A percentile compares a stretch with the other conserved stretches of the same genome.
These are phyloP conservation scores for Achroia grisella DNA, from an alignment of 1,140 invertebrate genomes.

Conservation along the genomic window DNA sequence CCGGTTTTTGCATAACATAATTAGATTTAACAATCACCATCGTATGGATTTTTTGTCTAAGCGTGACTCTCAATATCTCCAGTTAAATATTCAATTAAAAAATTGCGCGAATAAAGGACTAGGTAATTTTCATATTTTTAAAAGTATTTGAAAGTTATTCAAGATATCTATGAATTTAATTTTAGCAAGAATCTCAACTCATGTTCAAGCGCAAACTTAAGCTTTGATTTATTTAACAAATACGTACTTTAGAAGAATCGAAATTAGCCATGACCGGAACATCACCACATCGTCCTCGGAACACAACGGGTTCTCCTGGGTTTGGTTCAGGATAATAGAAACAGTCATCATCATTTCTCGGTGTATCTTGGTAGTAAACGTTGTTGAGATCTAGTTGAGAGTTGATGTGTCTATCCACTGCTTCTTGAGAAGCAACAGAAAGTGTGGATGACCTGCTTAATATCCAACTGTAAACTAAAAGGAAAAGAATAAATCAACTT, in stretches of 20 bases:
- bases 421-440: slow-evolving; percentile 7
- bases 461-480: slow-evolving; percentile 43
- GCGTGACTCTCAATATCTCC: too few relatives aligned
- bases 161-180: too few relatives aligned
- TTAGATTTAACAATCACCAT: too few relatives aligned
- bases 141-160: too few relatives aligned
- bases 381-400: slow-evolving; percentile 23
- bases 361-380: slow-evolving; percentile 18
- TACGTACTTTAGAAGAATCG: slow-evolving; percentile 25
- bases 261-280: slow-evolving; percentile 35
- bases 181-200: too few relatives aligned
- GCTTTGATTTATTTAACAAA: too few relatives aligned
- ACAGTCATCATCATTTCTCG: slow-evolving; percentile 23
- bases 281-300: slow-evolving; percentile 36
- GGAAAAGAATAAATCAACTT: neutral
- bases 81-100: too few relatives aligned
- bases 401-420: slow-evolving; percentile 20
- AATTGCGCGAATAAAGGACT: too few relatives aligned
- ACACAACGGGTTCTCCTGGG: slow-evolving; percentile 20
- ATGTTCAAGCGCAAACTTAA: too few relatives aligned
- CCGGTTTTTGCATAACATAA: too few relatives aligned
- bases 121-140: too few relatives aligned
- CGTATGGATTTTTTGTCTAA: too few relatives aligned
- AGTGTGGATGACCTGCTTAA: slow-evolving; percentile 23
- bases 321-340: slow-evolving; percentile 32